Evolutionary conservation across 2,113 vertebrate genomes (phyloP), one percentile per base, ranked within the genome.

Genomic region (Triplophysa rosa): DNA sequence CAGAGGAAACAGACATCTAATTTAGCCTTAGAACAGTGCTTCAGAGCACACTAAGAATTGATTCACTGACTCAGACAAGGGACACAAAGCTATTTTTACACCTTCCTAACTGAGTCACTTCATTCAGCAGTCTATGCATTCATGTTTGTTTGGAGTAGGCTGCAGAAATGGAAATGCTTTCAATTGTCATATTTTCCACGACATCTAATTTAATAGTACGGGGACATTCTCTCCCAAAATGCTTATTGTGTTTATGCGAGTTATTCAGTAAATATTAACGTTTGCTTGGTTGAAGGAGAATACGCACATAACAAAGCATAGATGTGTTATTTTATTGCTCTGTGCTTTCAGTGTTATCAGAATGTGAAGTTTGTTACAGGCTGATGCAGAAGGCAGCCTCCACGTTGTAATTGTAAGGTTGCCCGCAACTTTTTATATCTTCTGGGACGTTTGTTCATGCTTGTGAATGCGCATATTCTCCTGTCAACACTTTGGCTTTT

Each of bases 11-110:
- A 16, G 40, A 71, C 70, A 70, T 77, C 63, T 78, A 78, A 82
- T 84, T 86, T 71, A 68, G 67, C 26, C 24, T 17, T 56, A 79
- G 83, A 63, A 67, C 42, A 61, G 40, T 81, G 67, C 75, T 40
- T 47, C 65, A 58, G 62, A 79, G 42, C 74, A 62, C 61, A 1
- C 37, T 68, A 65, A 23, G 45, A 84, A 84, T 86, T 69, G 65
- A 74, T 78, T 49, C 77, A 29, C 75, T 83, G 67, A 70, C 70
- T 78, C 33, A 16, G 21, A 68, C 58, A 26, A 37, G 49, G 42
- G 10, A 26, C 45, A 78, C 47, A 74, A 63, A 42, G 68, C 29
- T 73, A 26, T 76, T 73, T 78, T 67, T 65, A 67, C 64, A n/a
- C 61, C 21, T 33, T 80, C 21, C 61, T 65, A 63, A 62, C 47